Conservation (phyloP, 2,888 invertebrate genomes). For the Blomia tropicalis region DNA sequence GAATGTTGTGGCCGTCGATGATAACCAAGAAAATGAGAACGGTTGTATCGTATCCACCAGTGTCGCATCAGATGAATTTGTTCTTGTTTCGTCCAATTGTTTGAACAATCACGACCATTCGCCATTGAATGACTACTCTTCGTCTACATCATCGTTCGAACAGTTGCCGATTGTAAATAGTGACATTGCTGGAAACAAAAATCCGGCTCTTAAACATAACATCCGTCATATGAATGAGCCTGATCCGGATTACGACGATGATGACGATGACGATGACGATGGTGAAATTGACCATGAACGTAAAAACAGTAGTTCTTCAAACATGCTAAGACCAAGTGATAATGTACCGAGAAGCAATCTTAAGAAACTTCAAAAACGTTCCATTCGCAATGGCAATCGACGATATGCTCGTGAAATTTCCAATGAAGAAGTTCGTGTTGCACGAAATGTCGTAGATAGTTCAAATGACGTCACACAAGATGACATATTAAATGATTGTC, state of each 20-base stretch:
- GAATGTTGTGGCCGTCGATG: not conserved
- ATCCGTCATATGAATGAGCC: constrained; percentile 1
- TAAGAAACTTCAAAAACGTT: not conserved
- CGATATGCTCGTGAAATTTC: constrained; percentile 10
- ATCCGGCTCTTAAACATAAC: too few relatives aligned
- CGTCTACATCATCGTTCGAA: constrained; percentile 1
- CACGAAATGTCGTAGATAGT: not conserved
- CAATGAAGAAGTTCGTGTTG: constrained; percentile 1
- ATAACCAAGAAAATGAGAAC: not conserved
- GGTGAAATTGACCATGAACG: not conserved
- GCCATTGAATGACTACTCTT: not conserved
- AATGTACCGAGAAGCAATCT: not conserved
- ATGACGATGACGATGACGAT: not conserved
- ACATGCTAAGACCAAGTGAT: not conserved
- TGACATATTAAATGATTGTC: not conserved
- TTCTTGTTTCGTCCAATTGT: not conserved
- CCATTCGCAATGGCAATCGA: constrained; percentile 17
- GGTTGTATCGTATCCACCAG: not conserved
- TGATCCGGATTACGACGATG: constrained; percentile 6
- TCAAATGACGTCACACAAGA: not conserved
- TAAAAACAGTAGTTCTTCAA: not conserved
- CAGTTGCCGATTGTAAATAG: constrained; percentile 10
- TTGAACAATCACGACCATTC: not conserved
- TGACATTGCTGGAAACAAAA: not conserved
- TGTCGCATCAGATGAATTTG: constrained; percentile 3